A percentile compares a stretch with the other conserved stretches of the same genome.
These are phyloP conservation scores for Trachelus stipa DNA, from an alignment of 2,888 invertebrate species.

Conservation along the genomic window DNA sequence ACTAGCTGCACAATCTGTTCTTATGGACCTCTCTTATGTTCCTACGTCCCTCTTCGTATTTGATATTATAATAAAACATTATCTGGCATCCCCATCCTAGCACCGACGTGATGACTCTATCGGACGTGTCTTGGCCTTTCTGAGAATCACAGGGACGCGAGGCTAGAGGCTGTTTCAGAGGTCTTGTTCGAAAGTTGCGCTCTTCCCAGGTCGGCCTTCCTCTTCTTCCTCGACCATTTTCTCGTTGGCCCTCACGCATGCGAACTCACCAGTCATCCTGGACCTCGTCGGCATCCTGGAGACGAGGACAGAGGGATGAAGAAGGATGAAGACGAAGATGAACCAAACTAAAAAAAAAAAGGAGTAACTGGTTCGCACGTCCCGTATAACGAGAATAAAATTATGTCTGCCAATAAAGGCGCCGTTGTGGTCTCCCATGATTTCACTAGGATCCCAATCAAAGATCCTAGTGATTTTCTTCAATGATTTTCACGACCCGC, in stretches of 20 bases:
- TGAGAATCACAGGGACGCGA: constrained; percentile 39
- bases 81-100: constrained; percentile 43
- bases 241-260: constrained; percentile 26
- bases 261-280: constrained; percentile 49
- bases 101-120: constrained; percentile 53
- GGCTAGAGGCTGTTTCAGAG: constrained; percentile 8
- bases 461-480: neutral
- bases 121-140: constrained; percentile 43
- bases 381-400: neutral
- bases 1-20: constrained; percentile 47
- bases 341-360: neutral
- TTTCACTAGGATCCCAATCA: neutral
- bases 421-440: neutral
- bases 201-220: neutral
- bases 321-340: neutral
- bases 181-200: constrained; percentile 10
- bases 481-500: neutral
- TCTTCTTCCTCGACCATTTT: constrained; percentile 25
- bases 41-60: constrained; percentile 34
- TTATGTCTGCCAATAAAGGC: neutral
- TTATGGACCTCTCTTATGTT: constrained; percentile 27
- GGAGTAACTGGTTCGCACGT: neutral
- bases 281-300: constrained; percentile 46
- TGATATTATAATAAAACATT: constrained; percentile 51
- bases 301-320: neutral